Conservation (phyloP, 2,888 invertebrate genomes). For the Orgyia antiqua region DNA sequence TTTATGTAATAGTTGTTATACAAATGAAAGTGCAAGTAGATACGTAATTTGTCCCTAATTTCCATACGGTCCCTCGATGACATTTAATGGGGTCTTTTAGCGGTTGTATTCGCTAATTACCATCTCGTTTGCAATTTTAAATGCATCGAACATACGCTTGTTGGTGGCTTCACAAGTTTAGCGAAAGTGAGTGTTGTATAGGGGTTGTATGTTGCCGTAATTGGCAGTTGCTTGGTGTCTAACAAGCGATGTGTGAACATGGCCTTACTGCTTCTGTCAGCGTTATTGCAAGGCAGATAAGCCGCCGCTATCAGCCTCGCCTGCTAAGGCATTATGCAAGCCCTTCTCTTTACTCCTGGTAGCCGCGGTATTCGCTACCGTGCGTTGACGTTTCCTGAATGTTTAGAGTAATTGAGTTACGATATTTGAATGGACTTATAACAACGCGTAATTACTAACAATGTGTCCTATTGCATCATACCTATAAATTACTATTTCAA, state of each 20-base stretch:
- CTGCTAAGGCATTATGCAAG: constrained; percentile 46
- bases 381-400: constrained; percentile 54
- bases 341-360: constrained; percentile 16
- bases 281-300: constrained; percentile 22
- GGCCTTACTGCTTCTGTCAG: constrained; percentile 41
- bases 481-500: constrained; percentile 32
- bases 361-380: constrained; percentile 30
- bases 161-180: constrained; percentile 25
- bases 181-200: constrained; percentile 56
- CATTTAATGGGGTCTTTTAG: constrained; percentile 63
- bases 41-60: constrained; percentile 73
- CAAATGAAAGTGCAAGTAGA: constrained; percentile 68
- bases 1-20: constrained; percentile 60
- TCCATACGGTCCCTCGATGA: constrained; percentile 63
- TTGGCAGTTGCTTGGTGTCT: constrained; percentile 55
- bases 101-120: constrained; percentile 72
- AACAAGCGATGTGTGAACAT: constrained; percentile 45
- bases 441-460: constrained; percentile 39
- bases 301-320: constrained; percentile 22
- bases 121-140: constrained; percentile 76
- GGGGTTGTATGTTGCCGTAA: constrained; percentile 56
- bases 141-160: constrained; percentile 42
- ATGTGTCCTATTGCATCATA: constrained; percentile 32
- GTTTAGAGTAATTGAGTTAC: constrained; percentile 51
- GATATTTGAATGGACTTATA: constrained; percentile 43